Percentiles rank a stretch among this genome's conserved stretches.
These are phyloP conservation scores for Reticulitermes speratus DNA, from an alignment of 1,140 invertebrate species.

Conservation along the genomic window DNA sequence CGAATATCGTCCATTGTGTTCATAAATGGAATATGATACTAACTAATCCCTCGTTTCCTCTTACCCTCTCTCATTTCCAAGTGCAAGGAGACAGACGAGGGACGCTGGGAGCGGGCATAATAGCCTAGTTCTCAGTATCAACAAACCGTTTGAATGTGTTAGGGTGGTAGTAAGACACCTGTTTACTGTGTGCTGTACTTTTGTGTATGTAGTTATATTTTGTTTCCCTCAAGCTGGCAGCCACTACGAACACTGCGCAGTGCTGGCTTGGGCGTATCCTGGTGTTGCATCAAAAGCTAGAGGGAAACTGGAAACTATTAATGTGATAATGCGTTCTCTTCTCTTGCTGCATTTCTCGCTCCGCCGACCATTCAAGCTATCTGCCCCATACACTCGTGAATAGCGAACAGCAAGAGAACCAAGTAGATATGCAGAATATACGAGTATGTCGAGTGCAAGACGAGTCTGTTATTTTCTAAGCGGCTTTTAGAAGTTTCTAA, in stretches of 20 bases:
- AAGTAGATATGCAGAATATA: not conserved
- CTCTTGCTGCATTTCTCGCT: not conserved
- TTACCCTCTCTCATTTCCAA: not conserved
- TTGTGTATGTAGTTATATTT: not conserved
- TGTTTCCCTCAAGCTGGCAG: not conserved
- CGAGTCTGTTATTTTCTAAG: not conserved
- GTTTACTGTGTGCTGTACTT: not conserved
- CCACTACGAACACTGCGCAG: not conserved
- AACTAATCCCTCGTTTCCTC: not conserved
- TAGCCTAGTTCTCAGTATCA: not conserved
- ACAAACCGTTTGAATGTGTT: not conserved
- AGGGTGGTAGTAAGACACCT: not conserved
- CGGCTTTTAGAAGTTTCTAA: not conserved
- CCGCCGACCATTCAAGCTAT: not conserved
- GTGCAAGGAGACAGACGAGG: not conserved
- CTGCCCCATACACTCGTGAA: not conserved
- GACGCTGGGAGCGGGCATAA: not conserved
- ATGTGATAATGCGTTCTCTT: not conserved
- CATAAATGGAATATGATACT: not conserved
- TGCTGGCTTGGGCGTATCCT: not conserved
- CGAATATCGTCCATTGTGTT: not conserved
- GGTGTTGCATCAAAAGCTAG: too few relatives aligned
- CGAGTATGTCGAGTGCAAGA: too few relatives aligned
- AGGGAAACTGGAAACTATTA: not conserved
- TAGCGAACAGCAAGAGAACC: not conserved